phyloP scores from a whole-genome alignment of 2,888 invertebrate species.

The Bruchidius siliquastri region DNA sequence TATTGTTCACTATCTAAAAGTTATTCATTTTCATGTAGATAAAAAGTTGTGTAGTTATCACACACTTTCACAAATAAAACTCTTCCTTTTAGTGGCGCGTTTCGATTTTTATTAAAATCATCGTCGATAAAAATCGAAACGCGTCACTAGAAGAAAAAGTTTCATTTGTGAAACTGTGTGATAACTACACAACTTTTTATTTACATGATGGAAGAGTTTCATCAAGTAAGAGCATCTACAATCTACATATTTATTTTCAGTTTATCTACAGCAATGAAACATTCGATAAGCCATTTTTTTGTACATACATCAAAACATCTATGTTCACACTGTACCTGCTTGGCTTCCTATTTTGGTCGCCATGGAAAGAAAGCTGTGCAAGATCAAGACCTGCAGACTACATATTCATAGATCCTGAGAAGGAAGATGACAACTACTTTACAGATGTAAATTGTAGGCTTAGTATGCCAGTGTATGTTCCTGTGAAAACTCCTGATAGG shows the following conservation, averaged over 20 bases:
- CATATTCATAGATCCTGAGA: constrained; percentile 70
- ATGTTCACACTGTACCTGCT: constrained; percentile 89
- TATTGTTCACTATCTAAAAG: no score
- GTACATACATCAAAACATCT: constrained; percentile 91
- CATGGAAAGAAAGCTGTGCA: constrained; percentile 80
- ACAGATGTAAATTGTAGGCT: constrained; percentile 52
- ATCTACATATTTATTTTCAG: constrained; percentile 54
- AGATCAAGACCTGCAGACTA: constrained; percentile 56
- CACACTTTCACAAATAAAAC: no score
- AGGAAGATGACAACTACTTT: constrained; percentile 76
- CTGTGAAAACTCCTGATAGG: constrained; percentile 70
- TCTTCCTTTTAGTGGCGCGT: no score
- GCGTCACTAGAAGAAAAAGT: no score
- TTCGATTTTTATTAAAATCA: no score
- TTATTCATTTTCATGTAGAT: no score
- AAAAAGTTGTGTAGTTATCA: no score
- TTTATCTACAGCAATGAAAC: constrained; percentile 79
- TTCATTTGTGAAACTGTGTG: no score
- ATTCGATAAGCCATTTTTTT: constrained; percentile 91
- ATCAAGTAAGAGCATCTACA: no score
- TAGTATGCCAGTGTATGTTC: constrained; percentile 90
- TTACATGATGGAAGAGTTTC: no score
- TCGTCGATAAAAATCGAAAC: no score
- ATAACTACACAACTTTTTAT: no score
- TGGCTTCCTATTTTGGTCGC: constrained; percentile 83